Percentiles rank a stretch among this genome's conserved stretches.
These are phyloP conservation scores for Babylonia areolata DNA, from an alignment of 1,140 invertebrate species.

Conservation along the genomic window DNA sequence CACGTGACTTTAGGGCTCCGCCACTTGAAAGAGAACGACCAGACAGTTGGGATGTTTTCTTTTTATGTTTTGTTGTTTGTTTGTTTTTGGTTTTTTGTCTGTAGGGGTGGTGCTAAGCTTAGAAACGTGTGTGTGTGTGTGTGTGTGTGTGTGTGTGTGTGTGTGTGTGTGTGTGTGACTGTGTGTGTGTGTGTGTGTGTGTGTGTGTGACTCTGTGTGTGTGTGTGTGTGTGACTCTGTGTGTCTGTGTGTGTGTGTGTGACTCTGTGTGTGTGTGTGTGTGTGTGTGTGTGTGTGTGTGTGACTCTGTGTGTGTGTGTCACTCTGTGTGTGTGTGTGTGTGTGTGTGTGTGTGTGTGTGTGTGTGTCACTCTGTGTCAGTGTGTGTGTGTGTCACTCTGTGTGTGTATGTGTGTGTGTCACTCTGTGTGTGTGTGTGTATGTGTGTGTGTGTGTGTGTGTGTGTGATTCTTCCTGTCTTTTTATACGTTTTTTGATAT, in stretches of 20 bases:
- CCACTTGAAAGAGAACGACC: no score
- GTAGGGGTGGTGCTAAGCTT: no score
- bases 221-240: neutral
- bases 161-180: neutral
- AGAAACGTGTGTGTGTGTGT: neutral
- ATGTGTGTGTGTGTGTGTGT: no score
- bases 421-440: no score
- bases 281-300: neutral
- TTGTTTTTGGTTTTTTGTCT: no score
- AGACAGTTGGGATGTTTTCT: no score
- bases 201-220: neutral
- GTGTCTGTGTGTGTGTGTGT: neutral
- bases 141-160: neutral
- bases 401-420: conserved; percentile 3
- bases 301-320: neutral
- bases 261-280: neutral
- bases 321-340: neutral
- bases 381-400: neutral
- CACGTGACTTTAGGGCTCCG: no score
- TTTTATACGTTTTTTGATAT: no score
- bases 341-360: no score
- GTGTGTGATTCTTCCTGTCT: no score
- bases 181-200: neutral
- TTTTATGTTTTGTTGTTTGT: no score
- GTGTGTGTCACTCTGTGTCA: neutral